These are phyloP conservation scores for Callithrix jacchus DNA, from an alignment of 2,113 vertebrate genomes.

Conservation along the genomic window DNA sequence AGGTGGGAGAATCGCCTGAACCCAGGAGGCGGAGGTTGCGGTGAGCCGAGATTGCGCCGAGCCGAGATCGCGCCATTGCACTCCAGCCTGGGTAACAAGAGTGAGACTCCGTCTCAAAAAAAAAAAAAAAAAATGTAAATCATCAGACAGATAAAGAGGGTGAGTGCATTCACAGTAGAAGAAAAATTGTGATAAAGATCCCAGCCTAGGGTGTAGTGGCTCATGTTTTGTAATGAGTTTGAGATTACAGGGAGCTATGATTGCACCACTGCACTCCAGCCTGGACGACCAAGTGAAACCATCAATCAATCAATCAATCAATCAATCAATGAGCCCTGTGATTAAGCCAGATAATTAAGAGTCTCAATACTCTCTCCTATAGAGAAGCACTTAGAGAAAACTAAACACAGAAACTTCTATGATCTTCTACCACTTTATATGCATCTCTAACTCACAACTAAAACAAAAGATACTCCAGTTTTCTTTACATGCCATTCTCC, in stretches of 20 bases:
- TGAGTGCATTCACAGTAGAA: neutral
- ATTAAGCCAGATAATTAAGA: neutral
- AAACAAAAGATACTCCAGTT: neutral
- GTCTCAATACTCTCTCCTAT: neutral
- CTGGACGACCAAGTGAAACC: neutral
- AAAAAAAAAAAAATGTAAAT: neutral
- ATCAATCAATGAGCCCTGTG: neutral
- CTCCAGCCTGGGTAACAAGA: too few relatives aligned
- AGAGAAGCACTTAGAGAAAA: conserved; percentile 10
- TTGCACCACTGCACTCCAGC: neutral
- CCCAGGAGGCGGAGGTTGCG: too few relatives aligned
- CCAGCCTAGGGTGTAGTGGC: neutral
- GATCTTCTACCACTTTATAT: neutral
- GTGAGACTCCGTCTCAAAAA: too few relatives aligned
- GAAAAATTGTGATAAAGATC: neutral
- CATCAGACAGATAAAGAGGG: neutral
- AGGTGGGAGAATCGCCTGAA: too few relatives aligned
- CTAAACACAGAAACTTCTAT: conserved; percentile 12
- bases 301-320: neutral
- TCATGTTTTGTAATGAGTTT: neutral
- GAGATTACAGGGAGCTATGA: neutral
- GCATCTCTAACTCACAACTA: conserved; percentile 16
- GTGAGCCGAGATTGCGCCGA: too few relatives aligned
- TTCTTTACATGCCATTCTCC: neutral
- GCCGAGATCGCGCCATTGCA: too few relatives aligned